Evolutionary conservation across 2,888 invertebrate species (phyloP).

Genomic region (Byasa hedistus): DNA sequence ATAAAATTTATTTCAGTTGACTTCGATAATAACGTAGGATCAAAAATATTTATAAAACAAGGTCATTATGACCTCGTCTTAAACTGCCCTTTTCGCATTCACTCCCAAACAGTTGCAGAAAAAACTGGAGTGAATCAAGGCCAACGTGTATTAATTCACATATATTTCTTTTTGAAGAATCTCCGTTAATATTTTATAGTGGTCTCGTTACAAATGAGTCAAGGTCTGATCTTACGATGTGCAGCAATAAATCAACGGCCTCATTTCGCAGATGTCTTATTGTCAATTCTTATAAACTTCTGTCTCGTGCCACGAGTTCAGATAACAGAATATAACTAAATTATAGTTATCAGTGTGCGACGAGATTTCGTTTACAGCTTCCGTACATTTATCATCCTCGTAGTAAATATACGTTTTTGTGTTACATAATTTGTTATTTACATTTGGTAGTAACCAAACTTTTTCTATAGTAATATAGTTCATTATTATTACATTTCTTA

Average conservation of each 20-base stretch:
- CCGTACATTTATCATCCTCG: background rate
- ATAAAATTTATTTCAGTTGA: background rate
- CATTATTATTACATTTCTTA: too few relatives aligned
- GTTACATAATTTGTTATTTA: too few relatives aligned
- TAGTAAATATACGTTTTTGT: background rate
- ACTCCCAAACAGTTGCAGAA: background rate
- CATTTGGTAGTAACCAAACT: too few relatives aligned
- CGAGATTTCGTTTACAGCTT: background rate
- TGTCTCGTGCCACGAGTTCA: background rate
- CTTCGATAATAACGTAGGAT: background rate
- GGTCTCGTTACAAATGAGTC: conserved; percentile 22
- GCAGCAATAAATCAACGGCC: conserved; percentile 17
- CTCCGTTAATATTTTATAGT: conserved; percentile 10
- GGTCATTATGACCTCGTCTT: conserved; percentile 4
- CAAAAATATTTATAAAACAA: conserved; percentile 5
- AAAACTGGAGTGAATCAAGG: background rate
- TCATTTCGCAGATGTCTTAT: conserved; percentile 16
- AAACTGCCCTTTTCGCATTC: conserved; percentile 14
- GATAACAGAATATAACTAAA: background rate
- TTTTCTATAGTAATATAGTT: too few relatives aligned
- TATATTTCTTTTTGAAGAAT: conserved; percentile 11
- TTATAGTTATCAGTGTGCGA: background rate
- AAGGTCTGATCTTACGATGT: conserved; percentile 23
- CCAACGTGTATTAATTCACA: background rate
- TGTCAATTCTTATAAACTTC: conserved; percentile 10